Evolutionary conservation across 2,113 vertebrate species (phyloP), one percentile per base, ranked within the genome.

Genomic region (Recurvirostra avosetta): DNA sequence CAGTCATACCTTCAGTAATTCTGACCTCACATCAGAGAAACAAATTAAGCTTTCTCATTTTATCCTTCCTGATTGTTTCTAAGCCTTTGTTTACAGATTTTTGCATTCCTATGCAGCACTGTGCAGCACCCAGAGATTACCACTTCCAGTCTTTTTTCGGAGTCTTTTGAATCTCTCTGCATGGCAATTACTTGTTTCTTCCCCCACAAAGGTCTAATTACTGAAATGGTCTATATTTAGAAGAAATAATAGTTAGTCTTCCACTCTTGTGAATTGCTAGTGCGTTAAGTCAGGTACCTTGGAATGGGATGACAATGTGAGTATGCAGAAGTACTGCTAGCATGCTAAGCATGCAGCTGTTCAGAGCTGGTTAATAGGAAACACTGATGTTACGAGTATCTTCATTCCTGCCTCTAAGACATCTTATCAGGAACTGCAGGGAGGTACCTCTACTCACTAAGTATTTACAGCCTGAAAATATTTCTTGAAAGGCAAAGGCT

Each of bases 211-310:
- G n/a, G 34, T 86, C 80, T 96, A 88, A 96, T 95, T 95, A 82
- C 36, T 76, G 68, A 88, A 96, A 92, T 21, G 5, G 9, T 75
- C 74, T 94, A 66, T 83, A 86, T 93, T 92, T 91, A 84, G 66
- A 91, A 75, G 17, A 96, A 97, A 93, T 80, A 86, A 86, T 49
- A 88, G 41, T 81, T 91, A 75, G n/a, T 67, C 76, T 87, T 91
- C 65, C 41, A 84, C 29, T 81, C 47, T 17, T 61, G n/a, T 59
- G 76, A 89, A 86, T n/a, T 75, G 20, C 20, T 71, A 71, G n/a
- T 36, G 73, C 8, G 1, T 63, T 83, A 90, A 95, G n/a, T 71
- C 59, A 74, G 79, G 38, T 92, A 89, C 38, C 76, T 85, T 1
- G 1, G 43, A 87, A 81, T 11, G 21, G 21, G 34, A 75, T 50